phyloP scores from a whole-genome alignment of 2,888 invertebrate species.

The Abrostola tripartita region DNA sequence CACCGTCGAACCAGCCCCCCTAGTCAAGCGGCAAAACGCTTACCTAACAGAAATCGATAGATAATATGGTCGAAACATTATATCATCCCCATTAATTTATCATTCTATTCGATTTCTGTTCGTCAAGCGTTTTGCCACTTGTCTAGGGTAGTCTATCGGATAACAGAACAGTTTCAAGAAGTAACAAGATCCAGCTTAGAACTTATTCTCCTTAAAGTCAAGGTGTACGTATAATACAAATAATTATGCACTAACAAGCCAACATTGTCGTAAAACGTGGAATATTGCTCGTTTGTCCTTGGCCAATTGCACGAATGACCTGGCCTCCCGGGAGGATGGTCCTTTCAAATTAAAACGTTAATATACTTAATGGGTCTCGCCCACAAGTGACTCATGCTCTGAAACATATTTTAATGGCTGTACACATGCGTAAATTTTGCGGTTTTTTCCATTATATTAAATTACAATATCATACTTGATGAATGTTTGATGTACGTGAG shows the following conservation, averaged over 20 bases:
- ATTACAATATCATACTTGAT: neutral
- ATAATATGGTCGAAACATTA: too few species aligned
- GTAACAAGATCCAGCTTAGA: neutral
- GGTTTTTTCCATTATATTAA: conserved; percentile 3
- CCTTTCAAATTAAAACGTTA: conserved; percentile 44
- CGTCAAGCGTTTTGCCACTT: too few species aligned
- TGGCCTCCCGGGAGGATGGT: conserved; percentile 15
- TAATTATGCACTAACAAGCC: conserved; percentile 4
- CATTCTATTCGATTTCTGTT: too few species aligned
- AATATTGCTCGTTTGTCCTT: conserved; percentile 16
- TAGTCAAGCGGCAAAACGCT: too few species aligned
- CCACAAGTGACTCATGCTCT: conserved; percentile 35
- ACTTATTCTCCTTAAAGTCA: neutral
- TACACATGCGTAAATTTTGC: neutral
- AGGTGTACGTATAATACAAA: neutral
- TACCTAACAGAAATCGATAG: too few species aligned
- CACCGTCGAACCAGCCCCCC: too few species aligned
- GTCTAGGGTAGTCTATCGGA: too few species aligned
- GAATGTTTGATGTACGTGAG: neutral
- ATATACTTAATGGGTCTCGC: conserved; percentile 39
- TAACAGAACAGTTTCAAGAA: neutral
- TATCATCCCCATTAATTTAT: too few species aligned
- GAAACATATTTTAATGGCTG: conserved; percentile 15
- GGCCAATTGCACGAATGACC: conserved; percentile 23
- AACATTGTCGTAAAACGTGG: neutral